Percentiles rank a stretch among this genome's conserved stretches.
These are phyloP conservation scores for Spondyliosoma cantharus DNA, from an alignment of 2,797 vertebrate genomes.

Conservation along the genomic window DNA sequence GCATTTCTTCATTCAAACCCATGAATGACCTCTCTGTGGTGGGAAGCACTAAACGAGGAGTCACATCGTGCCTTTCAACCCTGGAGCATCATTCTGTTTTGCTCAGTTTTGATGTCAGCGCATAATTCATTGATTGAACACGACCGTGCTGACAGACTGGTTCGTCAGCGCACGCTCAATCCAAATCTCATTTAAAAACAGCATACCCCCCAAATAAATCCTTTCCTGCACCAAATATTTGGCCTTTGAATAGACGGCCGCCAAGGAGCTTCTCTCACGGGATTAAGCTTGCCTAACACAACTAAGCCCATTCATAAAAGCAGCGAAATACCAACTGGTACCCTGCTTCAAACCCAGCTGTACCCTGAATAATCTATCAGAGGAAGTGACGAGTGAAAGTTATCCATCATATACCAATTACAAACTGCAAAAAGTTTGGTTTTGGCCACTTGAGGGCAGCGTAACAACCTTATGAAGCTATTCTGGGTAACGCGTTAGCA, in stretches of 20 bases:
- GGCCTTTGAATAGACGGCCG: background rate
- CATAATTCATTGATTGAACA: conserved; percentile 1
- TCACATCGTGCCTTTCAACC: background rate
- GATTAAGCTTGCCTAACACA: background rate
- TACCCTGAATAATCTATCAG: background rate
- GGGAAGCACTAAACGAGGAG: background rate
- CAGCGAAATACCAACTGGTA: background rate
- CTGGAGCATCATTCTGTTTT: conserved; percentile 2
- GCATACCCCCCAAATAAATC: background rate
- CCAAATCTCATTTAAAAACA: conserved; percentile 7
- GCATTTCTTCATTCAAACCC: background rate
- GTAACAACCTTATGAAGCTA: too few relatives aligned
- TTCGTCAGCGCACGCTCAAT: background rate
- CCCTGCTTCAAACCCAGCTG: background rate
- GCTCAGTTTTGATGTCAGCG: background rate
- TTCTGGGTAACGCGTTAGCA: background rate
- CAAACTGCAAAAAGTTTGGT: background rate
- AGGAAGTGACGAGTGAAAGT: background rate
- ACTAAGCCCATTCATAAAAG: conserved; percentile 6
- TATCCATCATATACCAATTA: background rate
- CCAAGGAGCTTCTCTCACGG: background rate
- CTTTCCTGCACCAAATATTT: conserved; percentile 9
- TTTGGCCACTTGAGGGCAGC: background rate
- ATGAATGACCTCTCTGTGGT: conserved; percentile 5
- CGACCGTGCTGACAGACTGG: background rate